Percentiles rank a stretch among this genome's conserved stretches.
phyloP scores from a whole-genome alignment of 2,113 vertebrate genomes.

The Sturnus vulgaris region DNA sequence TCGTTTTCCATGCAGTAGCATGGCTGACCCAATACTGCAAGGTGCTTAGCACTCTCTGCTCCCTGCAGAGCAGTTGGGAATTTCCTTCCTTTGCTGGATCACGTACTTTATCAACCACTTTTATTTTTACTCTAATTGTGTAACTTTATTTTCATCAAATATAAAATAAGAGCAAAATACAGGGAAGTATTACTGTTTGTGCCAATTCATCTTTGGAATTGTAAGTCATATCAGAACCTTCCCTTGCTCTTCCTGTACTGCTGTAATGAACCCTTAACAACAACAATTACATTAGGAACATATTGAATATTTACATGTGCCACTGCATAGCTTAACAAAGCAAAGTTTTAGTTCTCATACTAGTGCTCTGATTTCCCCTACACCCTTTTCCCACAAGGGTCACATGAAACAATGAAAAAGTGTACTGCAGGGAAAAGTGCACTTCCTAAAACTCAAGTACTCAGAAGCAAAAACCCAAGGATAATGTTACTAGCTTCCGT shows the following conservation, averaged over 20 bases:
- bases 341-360: constrained; percentile 60
- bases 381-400: constrained; percentile 62
- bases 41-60: not conserved
- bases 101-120: constrained; percentile 10
- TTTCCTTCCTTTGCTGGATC: constrained; percentile 18
- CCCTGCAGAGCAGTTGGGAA: not conserved
- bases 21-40: not conserved
- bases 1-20: not conserved
- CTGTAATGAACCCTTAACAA: constrained; percentile 33
- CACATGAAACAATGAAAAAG: constrained; percentile 69
- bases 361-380: constrained; percentile 58
- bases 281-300: constrained; percentile 63
- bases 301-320: constrained; percentile 67
- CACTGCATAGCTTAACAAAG: constrained; percentile 62
- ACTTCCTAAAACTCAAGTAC: constrained; percentile 60
- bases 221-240: constrained; percentile 72
- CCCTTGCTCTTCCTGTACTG: constrained; percentile 70
- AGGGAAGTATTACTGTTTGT: constrained; percentile 63
- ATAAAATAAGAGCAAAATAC: constrained; percentile 71
- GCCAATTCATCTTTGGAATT: constrained; percentile 65
- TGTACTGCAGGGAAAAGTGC: constrained; percentile 15
- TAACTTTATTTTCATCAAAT: constrained; percentile 39
- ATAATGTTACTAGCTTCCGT: constrained; percentile 48
- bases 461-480: constrained; percentile 32
- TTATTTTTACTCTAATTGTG: constrained; percentile 61